These are phyloP conservation scores for Zaprionus nigranus DNA, from an alignment of 1,140 invertebrate species.

Conservation along the genomic window DNA sequence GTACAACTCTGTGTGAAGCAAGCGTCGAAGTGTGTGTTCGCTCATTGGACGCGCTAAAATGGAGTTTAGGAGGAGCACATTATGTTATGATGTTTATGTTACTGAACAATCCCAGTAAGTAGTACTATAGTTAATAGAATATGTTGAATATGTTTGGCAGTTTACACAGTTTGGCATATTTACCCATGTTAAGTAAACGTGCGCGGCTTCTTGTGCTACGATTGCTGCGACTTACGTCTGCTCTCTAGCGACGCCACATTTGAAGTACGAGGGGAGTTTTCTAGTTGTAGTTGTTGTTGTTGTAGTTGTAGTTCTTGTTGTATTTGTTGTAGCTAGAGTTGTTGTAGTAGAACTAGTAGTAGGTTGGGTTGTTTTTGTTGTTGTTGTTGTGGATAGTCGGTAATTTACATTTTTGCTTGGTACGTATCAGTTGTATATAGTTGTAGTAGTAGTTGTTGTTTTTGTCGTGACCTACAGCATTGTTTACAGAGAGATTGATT, in stretches of 20 bases:
- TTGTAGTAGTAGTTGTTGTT: conserved; percentile 29
- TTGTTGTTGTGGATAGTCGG: conserved; percentile 18
- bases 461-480: conserved; percentile 69
- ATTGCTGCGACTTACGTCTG: conserved; percentile 49
- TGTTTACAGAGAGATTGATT: conserved; percentile 55
- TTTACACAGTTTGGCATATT: conserved; percentile 58
- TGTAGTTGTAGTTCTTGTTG: conserved; percentile 54
- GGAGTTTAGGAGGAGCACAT: conserved; percentile 41
- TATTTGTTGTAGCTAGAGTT: conserved; percentile 43
- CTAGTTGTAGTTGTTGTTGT: conserved; percentile 51
- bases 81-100: conserved; percentile 19
- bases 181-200: conserved; percentile 82
- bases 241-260: conserved; percentile 52
- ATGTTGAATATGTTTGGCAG: conserved; percentile 13
- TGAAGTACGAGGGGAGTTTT: conserved; percentile 38
- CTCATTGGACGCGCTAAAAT: conserved; percentile 49
- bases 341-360: conserved; percentile 54
- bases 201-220: conserved; percentile 74
- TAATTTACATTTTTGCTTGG: conserved; percentile 42
- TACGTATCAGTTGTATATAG: conserved; percentile 32
- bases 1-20: background rate
- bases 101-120: conserved; percentile 39
- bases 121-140: conserved; percentile 6
- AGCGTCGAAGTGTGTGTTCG: background rate
- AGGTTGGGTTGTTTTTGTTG: conserved; percentile 28